Conservation (phyloP, 2,888 invertebrate species). For the Cyclophora punctaria region DNA sequence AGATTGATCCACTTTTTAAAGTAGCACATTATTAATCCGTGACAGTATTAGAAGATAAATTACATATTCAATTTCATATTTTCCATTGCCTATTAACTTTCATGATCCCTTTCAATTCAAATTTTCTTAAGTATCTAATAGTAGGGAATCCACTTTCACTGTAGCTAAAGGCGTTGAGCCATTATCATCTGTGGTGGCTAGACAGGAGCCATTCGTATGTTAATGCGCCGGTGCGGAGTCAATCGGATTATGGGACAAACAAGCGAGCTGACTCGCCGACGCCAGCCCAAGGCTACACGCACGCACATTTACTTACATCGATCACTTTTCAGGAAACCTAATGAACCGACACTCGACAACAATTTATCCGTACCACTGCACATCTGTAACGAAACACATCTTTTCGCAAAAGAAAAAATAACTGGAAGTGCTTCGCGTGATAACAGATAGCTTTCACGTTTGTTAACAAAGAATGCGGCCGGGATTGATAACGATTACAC, state of each 20-base stretch:
- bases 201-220: slow-evolving; percentile 59
- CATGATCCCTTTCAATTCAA: slow-evolving; percentile 2
- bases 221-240: slow-evolving; percentile 42
- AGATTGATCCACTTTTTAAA: no score
- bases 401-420: not conserved
- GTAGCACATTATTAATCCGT: no score
- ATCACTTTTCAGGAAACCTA: slow-evolving; percentile 50
- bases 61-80: not conserved
- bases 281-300: slow-evolving; percentile 40
- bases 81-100: slow-evolving; percentile 3
- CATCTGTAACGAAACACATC: not conserved
- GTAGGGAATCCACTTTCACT: slow-evolving; percentile 47
- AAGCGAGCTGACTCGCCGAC: slow-evolving; percentile 16
- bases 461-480: slow-evolving; percentile 5
- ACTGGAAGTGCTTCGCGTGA: slow-evolving; percentile 3
- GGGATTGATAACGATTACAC: no score
- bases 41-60: no score
- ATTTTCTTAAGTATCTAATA: slow-evolving; percentile 5
- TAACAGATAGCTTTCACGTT: slow-evolving; percentile 1
- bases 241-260: slow-evolving; percentile 23
- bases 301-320: slow-evolving; percentile 39
- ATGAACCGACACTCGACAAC: slow-evolving; percentile 10
- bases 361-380: slow-evolving; percentile 8
- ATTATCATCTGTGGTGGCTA: slow-evolving; percentile 47
- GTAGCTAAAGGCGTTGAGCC: slow-evolving; percentile 43